Evolutionary conservation across 92 coral and sea anemone genomes (phyloP).

Genomic region (Plumapathes pennacea): DNA sequence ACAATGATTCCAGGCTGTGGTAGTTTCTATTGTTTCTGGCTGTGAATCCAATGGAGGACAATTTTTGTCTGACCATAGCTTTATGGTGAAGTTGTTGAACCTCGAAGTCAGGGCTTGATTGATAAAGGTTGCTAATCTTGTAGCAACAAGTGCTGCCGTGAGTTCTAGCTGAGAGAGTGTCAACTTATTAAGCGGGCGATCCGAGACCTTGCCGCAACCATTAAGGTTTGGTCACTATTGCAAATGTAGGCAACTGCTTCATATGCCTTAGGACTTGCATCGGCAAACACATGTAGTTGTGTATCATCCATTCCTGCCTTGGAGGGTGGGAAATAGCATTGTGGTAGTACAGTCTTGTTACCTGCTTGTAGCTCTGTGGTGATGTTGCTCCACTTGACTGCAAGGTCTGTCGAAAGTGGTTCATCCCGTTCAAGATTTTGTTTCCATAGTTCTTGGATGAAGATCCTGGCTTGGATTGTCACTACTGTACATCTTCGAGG

Average conservation of each 20-base stretch:
- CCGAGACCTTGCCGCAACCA: conserved; percentile 41
- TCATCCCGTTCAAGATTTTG: conserved; percentile 9
- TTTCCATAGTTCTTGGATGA: conserved; percentile 6
- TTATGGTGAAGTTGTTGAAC: neutral
- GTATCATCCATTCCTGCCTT: conserved; percentile 1
- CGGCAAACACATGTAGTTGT: conserved; percentile 47
- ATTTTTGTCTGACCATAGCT: conserved; percentile 26
- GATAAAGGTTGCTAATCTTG: conserved; percentile 24
- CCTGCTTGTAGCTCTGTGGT: neutral
- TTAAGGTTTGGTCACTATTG: conserved; percentile 21
- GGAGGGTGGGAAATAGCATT: conserved; percentile 1
- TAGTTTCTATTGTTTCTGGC: conserved; percentile 8
- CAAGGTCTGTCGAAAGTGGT: neutral
- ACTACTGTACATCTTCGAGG: conserved; percentile 37
- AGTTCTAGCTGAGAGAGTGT: conserved; percentile 17
- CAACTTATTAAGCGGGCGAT: conserved; percentile 9
- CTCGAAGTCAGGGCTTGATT: conserved; percentile 4
- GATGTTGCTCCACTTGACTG: conserved; percentile 7
- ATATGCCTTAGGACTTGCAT: conserved; percentile 49
- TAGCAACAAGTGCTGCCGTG: conserved; percentile 14
- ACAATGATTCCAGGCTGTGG: conserved; percentile 38
- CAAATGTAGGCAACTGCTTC: conserved; percentile 54
- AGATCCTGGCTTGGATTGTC: too few species aligned
- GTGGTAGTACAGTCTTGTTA: neutral
- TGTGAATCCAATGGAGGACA: conserved; percentile 19